phyloP scores from a whole-genome alignment of 2,888 invertebrate genomes.

The Stenotaenia linearis region DNA sequence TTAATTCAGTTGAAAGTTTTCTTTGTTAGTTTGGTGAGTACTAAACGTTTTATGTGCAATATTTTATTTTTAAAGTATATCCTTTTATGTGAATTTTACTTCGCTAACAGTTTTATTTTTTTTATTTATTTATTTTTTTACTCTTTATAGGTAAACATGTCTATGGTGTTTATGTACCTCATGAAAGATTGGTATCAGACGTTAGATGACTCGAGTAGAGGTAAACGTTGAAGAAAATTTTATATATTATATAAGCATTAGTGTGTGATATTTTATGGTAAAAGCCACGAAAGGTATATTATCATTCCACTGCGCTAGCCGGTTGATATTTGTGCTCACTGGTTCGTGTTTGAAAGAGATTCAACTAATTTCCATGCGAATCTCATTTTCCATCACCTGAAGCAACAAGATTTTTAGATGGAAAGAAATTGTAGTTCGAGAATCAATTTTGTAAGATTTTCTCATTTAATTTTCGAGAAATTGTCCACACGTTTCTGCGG shows the following conservation, averaged over 20 bases:
- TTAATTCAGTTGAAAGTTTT: neutral
- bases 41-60: neutral
- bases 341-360: neutral
- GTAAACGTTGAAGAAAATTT: neutral
- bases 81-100: neutral
- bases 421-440: neutral
- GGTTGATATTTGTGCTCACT: neutral
- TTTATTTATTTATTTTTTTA: neutral
- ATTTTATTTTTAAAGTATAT: neutral
- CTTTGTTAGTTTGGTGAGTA: neutral
- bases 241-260: no score
- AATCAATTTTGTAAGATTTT: neutral
- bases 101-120: neutral
- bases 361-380: neutral
- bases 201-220: conserved; percentile 26
- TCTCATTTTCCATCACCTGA: neutral
- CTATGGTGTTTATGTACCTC: conserved; percentile 26
- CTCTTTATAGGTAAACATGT: conserved; percentile 8
- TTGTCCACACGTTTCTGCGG: no score
- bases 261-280: neutral
- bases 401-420: neutral
- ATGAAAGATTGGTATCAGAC: conserved; percentile 26
- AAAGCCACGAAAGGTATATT: no score
- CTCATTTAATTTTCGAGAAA: no score
- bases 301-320: neutral